phyloP scores from a whole-genome alignment of 2,797 vertebrate species.

The Adelosebastes latens region DNA sequence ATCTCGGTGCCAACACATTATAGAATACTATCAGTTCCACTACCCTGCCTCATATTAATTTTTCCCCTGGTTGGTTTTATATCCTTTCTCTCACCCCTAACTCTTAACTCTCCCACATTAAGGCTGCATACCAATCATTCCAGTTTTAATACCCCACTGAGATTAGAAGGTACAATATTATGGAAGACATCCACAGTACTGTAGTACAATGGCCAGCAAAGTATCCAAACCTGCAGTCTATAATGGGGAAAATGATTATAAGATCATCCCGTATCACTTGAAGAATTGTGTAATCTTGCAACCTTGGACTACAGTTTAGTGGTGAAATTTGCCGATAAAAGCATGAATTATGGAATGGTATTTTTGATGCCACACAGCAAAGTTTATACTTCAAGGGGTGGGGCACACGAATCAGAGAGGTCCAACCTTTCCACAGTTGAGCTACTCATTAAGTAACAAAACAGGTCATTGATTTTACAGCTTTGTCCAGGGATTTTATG shows the following conservation, averaged over 20 bases:
- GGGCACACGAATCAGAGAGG: conserved; percentile 63
- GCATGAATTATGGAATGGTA: neutral
- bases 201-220: conserved; percentile 53
- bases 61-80: conserved; percentile 85
- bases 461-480: conserved; percentile 87
- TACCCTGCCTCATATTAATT: conserved; percentile 84
- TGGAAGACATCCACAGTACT: conserved; percentile 63
- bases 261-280: neutral
- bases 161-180: conserved; percentile 81
- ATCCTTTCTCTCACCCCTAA: conserved; percentile 75
- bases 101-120: conserved; percentile 80
- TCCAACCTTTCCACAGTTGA: conserved; percentile 80
- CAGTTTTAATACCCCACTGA: conserved; percentile 78
- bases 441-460: conserved; percentile 85
- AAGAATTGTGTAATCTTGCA: neutral
- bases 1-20: conserved; percentile 78
- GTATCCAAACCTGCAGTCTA: conserved; percentile 36
- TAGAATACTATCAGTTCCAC: conserved; percentile 84
- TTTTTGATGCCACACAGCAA: conserved; percentile 44
- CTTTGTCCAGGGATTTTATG: conserved; percentile 85
- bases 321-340: conserved; percentile 14
- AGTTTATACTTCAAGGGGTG: conserved; percentile 58
- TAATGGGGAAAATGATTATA: conserved; percentile 12
- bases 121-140: conserved; percentile 79
- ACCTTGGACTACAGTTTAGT: conserved; percentile 1